Evolutionary conservation across 2,797 vertebrate species (phyloP), one percentile per base, ranked within the genome.

Genomic region (Gymnothorax reevesii): DNA sequence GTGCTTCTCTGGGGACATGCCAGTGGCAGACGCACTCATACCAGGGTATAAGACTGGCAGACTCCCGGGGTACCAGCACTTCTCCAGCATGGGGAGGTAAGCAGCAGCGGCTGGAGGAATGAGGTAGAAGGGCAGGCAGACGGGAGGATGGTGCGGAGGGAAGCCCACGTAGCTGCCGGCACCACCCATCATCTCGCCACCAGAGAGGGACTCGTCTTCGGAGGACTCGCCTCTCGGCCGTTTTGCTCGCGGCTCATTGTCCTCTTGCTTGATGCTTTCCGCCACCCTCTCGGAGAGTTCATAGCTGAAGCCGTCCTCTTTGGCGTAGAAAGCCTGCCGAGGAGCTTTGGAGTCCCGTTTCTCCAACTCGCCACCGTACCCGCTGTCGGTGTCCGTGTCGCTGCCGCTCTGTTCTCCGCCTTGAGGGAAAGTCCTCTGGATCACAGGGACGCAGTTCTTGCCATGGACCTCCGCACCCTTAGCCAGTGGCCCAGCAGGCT

Each of bases 311-410:
- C 95, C 95, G 0, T 84, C 91, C 13, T 97, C 96, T 83, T 96
- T 95, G 0, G 69, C 54, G 20, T 92, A 93, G 92, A 94, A 95
- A 89, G 94, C 94, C 0, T 92, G 91, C 90, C 96, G 96, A 59
- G 96, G 97, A 0, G 90, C 71, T 85, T 97, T 97, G 89, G 94
- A 91, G 86, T 99, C 97, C 0, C 91, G 93, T 93, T 99, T 99
- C 86, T 99, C 98, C 0, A 96, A 95, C 71, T 99, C 98, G 0
- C 98, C 98, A 0, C 98, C 98, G 0, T 99, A 99, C 49, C 98
- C 98, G 4, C 98, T 99, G 95, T 99, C 98, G 3, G 98, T 99
- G 95, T 99, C 98, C 0, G 98, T 99, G 94, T 99, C 98, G 0
- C 98, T 99, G 88, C 98, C 98, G 0, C 98, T 99, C 94, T 97